A percentile compares a stretch with the other conserved stretches of the same genome.
phyloP scores from a whole-genome alignment of 2,888 invertebrate genomes.

The Ophonus ardosiacus region DNA sequence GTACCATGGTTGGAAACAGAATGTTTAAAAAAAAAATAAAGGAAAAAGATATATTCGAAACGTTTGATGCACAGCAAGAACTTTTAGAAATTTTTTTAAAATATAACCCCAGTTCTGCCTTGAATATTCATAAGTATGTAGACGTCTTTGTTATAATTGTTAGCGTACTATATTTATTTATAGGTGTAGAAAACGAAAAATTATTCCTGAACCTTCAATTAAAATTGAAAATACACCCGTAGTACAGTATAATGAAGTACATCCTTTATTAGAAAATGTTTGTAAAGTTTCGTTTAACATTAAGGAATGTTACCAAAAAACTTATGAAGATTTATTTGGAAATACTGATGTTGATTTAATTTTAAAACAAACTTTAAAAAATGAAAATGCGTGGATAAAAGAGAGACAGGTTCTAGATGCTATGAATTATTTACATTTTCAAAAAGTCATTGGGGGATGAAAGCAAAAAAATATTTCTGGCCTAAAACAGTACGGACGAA shows the following conservation, averaged over 20 bases:
- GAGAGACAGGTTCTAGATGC: neutral
- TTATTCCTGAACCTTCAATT: neutral
- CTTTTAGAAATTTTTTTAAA: neutral
- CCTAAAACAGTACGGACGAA: too few species aligned
- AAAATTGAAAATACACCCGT: neutral
- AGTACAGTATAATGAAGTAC: neutral
- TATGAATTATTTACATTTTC: too few species aligned
- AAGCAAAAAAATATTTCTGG: too few species aligned
- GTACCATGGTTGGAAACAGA: neutral
- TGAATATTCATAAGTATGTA: slow-evolving; percentile 1
- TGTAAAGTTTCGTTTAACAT: neutral
- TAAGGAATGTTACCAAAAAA: neutral
- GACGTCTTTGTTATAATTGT: neutral
- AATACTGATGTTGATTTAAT: slow-evolving; percentile 4
- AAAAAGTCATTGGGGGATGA: too few species aligned
- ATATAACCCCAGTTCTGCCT: slow-evolving; percentile 1
- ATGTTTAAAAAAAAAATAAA: neutral
- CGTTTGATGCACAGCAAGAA: neutral
- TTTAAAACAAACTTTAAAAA: slow-evolving; percentile 10
- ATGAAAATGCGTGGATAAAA: slow-evolving; percentile 2
- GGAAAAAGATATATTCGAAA: neutral
- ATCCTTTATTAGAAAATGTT: neutral
- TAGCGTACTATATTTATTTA: neutral
- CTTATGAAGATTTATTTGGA: neutral
- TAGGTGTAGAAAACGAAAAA: slow-evolving; percentile 9